Evolutionary conservation across 2,888 invertebrate species (phyloP), one percentile per base, ranked within the genome.

Genomic region (Entomobrya proxima): DNA sequence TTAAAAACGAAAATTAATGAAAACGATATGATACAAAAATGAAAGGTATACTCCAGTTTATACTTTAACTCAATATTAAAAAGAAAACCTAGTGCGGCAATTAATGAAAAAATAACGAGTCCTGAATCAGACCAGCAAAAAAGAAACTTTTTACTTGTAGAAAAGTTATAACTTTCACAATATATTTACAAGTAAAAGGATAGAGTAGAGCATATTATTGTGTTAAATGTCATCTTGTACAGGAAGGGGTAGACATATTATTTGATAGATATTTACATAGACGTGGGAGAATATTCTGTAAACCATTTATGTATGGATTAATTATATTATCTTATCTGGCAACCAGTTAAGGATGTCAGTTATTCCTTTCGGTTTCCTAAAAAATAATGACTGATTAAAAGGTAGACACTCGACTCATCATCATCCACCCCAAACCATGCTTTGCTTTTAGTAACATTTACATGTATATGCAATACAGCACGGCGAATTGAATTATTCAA

Each of bases 171-270:
- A n/a, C n/a, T n/a, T n/a, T n/a, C n/a, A n/a, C n/a, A 18, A 27
- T 55, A 27, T 11, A 47, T 47, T 52, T 58, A 58, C 30, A 58
- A 58, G 5, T 1, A n/a, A n/a, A 30, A 4, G 30, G 2, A 52
- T 15, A 11, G 13, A 15, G 27, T 55, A 58, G 13, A 9, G 30
- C 15, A 58, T 15, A 44, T 15, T 13, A 55, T 58, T 58, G 58
- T 58, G n/a, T n/a, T n/a, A 58, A 58, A 58, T 58, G 35, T 64
- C 64, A 64, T 64, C 64, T 64, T 64, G 64, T 64, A 64, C 64
- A 64, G 55, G 27, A 27, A 64, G 64, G 64, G 18, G 27, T n/a
- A 64, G 61, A 35, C 3, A n/a, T 18, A 7, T n/a, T 24, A n/a
- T n/a, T n/a, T n/a, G n/a, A n/a, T 15, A 13, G 32, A 61, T 61